Evolutionary conservation across 2,888 invertebrate genomes (phyloP).

Genomic region (Polia nebulosa): DNA sequence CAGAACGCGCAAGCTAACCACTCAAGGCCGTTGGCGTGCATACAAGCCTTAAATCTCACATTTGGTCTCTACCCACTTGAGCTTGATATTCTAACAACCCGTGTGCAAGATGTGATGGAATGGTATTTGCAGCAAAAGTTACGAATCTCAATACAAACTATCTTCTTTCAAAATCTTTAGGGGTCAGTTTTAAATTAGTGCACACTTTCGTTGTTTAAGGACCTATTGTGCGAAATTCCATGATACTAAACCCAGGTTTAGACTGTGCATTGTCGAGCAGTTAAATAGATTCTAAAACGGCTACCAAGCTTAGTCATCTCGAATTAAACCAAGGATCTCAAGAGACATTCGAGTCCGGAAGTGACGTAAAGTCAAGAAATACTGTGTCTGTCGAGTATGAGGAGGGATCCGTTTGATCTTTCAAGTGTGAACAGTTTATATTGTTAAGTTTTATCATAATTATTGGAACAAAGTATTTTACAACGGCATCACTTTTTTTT

Average conservation of each 20-base stretch:
- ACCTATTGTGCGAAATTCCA: background rate
- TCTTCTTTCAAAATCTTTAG: background rate
- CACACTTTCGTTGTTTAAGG: background rate
- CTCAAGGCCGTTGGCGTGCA: no score
- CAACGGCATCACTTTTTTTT: conserved; percentile 2
- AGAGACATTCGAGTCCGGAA: background rate
- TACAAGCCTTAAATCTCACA: no score
- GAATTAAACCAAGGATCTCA: background rate
- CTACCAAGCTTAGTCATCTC: background rate
- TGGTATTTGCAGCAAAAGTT: no score
- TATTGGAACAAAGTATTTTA: conserved; percentile 16
- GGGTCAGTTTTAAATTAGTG: background rate
- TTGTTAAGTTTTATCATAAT: background rate
- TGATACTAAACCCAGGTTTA: background rate
- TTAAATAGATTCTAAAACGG: background rate
- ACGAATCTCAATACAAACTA: no score
- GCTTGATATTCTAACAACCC: no score
- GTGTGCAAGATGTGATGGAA: background rate
- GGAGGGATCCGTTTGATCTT: background rate
- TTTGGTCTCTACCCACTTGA: no score
- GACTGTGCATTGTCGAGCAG: background rate
- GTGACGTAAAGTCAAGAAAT: background rate
- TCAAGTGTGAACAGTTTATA: background rate
- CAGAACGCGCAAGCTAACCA: no score
- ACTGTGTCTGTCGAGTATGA: background rate